Conservation (phyloP, 2,888 invertebrate species). For the Limnephilus marmoratus region DNA sequence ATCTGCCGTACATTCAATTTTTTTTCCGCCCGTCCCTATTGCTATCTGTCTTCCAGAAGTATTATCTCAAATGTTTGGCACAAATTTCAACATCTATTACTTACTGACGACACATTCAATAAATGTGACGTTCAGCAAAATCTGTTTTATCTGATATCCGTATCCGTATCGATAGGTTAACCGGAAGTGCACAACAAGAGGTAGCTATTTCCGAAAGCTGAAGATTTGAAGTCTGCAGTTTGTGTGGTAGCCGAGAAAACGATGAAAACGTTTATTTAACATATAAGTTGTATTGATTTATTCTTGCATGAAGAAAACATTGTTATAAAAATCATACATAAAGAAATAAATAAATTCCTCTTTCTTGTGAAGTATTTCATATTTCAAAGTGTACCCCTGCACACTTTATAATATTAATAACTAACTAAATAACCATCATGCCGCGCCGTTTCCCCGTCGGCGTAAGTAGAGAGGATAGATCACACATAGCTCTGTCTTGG, state of each 20-base stretch:
- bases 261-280: not conserved
- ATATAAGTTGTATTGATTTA: not conserved
- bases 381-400: too few species aligned
- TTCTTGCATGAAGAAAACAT: not conserved
- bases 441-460: too few species aligned
- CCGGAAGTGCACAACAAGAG: slow-evolving; percentile 32
- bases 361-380: too few species aligned
- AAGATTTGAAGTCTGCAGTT: slow-evolving; percentile 24
- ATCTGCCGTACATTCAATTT: not conserved
- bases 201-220: slow-evolving; percentile 10
- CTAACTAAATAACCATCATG: too few species aligned
- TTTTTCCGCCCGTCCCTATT: not conserved
- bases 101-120: slow-evolving; percentile 1
- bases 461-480: too few species aligned
- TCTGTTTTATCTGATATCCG: slow-evolving; percentile 28
- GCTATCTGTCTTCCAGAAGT: not conserved
- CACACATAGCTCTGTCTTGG: too few species aligned
- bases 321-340: too few species aligned
- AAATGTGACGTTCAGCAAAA: not conserved
- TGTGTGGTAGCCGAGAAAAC: not conserved
- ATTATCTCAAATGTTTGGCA: not conserved
- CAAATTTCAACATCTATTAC: not conserved
- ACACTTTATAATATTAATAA: too few species aligned
- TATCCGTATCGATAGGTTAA: not conserved
- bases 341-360: too few species aligned